Evolutionary conservation across 2,113 vertebrate genomes (phyloP), one percentile per base, ranked within the genome.

Genomic region (Nanorana parkeri): DNA sequence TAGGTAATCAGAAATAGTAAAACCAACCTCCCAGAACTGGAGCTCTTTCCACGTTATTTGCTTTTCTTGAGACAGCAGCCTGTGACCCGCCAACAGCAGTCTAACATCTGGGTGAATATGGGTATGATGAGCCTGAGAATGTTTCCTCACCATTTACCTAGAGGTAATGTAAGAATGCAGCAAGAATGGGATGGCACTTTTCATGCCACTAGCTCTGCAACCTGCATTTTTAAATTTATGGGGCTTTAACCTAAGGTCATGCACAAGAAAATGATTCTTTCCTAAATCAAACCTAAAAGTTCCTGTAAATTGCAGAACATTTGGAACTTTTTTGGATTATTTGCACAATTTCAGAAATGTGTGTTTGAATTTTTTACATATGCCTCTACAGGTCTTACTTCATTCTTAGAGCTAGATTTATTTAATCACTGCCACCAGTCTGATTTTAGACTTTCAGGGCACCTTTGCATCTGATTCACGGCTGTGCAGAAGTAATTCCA

Each of bases 91-190:
- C 94, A 95, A 15, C 97, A 97, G 80, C 97, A 99, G 91, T 97
- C 97, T 86, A 99, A 99, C 94, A 96, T 99, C 93, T 99, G 97
- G 97, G 95, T 98, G 91, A 99, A 99, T 95, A 98, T 99, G 97
- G 97, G 97, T 99, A 99, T 98, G 97, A 97, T 95, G 95, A 97
- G 94, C 95, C 96, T 97, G 93, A 94, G 95, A 96, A 96, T 97
- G 95, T 97, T 96, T 92, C 96, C 97, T 91, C 95, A 95, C 84
- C 94, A 97, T 91, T 94, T 97, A 84, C 94, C 94, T 87, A 92
- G 97, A 98, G 97, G 97, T 99, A 99, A 98, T 80, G 95, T 96
- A 98, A 98, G 97, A 96, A 93, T 94, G 96, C 97, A 99, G 97
- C 97, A 99, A 98, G 97, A 97, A 93, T 84, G 65, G 84, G 23